Evolutionary conservation across 2,888 invertebrate species (phyloP).

Genomic region (Digitonthophagus gazella): DNA sequence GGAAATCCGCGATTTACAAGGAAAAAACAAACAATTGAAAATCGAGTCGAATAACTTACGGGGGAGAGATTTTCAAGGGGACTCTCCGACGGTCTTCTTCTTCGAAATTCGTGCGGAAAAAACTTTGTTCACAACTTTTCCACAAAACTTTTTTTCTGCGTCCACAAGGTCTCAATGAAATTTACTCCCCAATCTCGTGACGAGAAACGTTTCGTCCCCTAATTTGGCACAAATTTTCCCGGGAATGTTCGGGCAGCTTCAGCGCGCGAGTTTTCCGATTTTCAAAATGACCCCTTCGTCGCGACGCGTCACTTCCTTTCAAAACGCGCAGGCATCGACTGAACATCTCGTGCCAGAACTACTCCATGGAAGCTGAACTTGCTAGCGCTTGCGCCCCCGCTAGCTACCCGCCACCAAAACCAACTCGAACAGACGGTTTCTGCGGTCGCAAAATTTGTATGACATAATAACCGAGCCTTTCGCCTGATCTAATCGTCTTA

Average conservation of each 20-base stretch:
- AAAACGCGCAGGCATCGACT: slow-evolving; percentile 7
- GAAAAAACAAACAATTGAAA: slow-evolving; percentile 5
- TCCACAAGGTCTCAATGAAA: not conserved
- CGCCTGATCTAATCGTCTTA: slow-evolving; percentile 3
- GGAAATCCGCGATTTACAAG: not conserved
- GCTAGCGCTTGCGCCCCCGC: slow-evolving; percentile 3
- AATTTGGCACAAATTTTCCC: not conserved
- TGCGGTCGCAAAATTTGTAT: slow-evolving; percentile 11
- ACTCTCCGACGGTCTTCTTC: not conserved
- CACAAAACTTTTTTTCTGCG: not conserved
- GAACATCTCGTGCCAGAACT: slow-evolving; percentile 7
- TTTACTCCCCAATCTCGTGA: not conserved
- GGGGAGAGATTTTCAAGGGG: not conserved
- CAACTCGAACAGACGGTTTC: not conserved
- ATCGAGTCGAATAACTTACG: slow-evolving; percentile 3
- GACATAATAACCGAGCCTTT: slow-evolving; percentile 14
- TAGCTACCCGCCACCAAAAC: not conserved
- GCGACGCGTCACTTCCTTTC: not conserved
- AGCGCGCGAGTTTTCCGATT: slow-evolving; percentile 5
- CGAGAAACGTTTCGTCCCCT: not conserved
- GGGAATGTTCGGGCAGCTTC: not conserved
- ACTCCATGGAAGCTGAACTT: slow-evolving; percentile 13
- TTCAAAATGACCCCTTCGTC: not conserved
- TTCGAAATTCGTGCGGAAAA: not conserved
- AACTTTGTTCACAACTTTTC: slow-evolving; percentile 9